Evolutionary conservation across 2,113 vertebrate genomes (phyloP), one percentile per base, ranked within the genome.

Genomic region (Excalfactoria chinensis): DNA sequence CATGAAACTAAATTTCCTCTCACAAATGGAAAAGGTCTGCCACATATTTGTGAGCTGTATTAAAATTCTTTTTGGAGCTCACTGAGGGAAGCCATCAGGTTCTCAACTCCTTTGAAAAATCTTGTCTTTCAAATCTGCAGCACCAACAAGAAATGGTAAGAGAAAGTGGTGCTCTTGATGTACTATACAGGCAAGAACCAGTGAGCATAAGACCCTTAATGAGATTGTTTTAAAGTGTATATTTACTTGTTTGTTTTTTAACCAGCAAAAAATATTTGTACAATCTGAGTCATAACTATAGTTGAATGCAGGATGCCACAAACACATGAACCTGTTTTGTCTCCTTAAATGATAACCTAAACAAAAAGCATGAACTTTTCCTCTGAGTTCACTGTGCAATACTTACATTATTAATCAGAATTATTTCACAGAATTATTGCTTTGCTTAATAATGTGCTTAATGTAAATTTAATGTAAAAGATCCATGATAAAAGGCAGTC

Each of bases 391-490:
- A 90, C 44, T 66, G 28, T 13, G 9, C 84, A 95, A 82, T 94
- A 80, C 44, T 89, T 95, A 70, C 26, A 49, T 75, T 95, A 96
- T 87, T 93, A 81, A 95, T 93, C 90, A 93, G 72, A 95, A 90
- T 95, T 95, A 85, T 48, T 86, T 93, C 87, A 91, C 37, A 46
- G 82, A 64, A 82, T 92, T 96, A 95, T 95, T 91, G 72, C 64
- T 96, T 95, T 89, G 46, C 78, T 93, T 97, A 95, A 96, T 93
- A 96, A 94, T 84, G 68, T 94, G 80, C 81, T 96, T 95, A 96
- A 96, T 96, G 89, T 91, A 96, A 95, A 88, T 96, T 94, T 95
- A 95, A 93, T 94, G 85, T 89, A 97, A 95, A 94, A 96, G 86
- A 95, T 80, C 56, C 79, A 81, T 20, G 64, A 95, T 82, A 90